Conservation (phyloP, 2,797 vertebrate species). For the Phaenicophaeus curvirostris region DNA sequence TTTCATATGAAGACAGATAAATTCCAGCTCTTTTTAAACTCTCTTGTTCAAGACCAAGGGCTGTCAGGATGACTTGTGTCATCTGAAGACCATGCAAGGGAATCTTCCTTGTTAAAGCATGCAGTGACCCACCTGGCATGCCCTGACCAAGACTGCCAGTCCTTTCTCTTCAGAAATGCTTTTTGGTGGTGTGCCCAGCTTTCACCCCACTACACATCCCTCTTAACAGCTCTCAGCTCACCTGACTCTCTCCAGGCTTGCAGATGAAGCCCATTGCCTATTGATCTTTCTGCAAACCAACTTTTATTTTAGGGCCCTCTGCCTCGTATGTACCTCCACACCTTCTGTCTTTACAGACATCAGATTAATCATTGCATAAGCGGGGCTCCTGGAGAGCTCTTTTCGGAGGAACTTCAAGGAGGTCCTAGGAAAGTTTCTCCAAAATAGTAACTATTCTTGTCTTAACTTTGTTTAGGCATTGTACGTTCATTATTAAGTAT, state of each 20-base stretch:
- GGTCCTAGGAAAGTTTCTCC: not conserved
- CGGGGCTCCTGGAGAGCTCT: not conserved
- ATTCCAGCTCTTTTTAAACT: not conserved
- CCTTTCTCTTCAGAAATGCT: not conserved
- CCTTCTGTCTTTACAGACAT: not conserved
- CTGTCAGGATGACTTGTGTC: no score
- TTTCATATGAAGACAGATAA: not conserved
- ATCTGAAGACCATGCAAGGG: not conserved
- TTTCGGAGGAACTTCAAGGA: not conserved
- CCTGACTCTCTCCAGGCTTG: accelerated
- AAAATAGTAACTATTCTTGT: not conserved
- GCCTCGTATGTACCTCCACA: not conserved
- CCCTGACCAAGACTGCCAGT: accelerated
- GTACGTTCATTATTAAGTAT: not conserved
- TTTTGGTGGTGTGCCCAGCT: not conserved
- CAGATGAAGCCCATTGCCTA: not conserved
- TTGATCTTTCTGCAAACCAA: not conserved
- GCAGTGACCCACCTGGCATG: not conserved
- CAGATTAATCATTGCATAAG: not conserved
- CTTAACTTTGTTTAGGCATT: not conserved
- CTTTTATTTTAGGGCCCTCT: not conserved
- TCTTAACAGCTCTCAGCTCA: not conserved
- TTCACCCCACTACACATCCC: not conserved
- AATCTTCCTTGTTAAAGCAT: not conserved
- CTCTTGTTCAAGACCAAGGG: not conserved